These are phyloP conservation scores for Taxidea taxus DNA, from an alignment of 2,113 vertebrate species.

Conservation along the genomic window DNA sequence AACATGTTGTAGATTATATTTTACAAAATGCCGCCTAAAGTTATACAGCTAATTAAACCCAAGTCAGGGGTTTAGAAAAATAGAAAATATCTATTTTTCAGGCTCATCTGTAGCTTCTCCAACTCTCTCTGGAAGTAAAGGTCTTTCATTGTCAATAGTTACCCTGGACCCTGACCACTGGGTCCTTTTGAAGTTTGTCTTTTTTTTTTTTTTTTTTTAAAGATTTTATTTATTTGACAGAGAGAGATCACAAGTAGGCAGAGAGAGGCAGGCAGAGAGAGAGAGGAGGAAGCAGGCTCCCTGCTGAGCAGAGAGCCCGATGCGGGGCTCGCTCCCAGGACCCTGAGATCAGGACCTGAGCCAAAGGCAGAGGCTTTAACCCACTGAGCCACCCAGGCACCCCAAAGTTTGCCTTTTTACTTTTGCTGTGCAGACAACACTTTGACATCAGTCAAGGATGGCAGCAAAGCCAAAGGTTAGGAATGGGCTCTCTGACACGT, in stretches of 20 bases:
- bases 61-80: not conserved
- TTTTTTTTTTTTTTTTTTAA: too few relatives aligned
- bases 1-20: constrained; percentile 4
- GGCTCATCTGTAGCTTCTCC: not conserved
- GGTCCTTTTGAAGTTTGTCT: constrained; percentile 4
- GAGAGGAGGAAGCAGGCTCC: too few relatives aligned
- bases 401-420: constrained; percentile 37
- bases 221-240: too few relatives aligned
- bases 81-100: not conserved
- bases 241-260: too few relatives aligned
- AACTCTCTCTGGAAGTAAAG: not conserved
- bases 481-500: not conserved
- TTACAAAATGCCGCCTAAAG: not conserved
- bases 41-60: not conserved
- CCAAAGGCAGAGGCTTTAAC: too few relatives aligned
- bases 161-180: not conserved
- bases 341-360: too few relatives aligned
- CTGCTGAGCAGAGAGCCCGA: too few relatives aligned
- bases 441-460: not conserved
- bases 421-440: not conserved
- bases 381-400: too few relatives aligned
- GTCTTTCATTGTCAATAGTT: not conserved
- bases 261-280: too few relatives aligned
- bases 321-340: too few relatives aligned
- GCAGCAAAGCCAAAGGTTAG: not conserved